Evolutionary conservation across 2,797 vertebrate species (phyloP), one percentile per base, ranked within the genome.

Genomic region (Numenius phaeopus): DNA sequence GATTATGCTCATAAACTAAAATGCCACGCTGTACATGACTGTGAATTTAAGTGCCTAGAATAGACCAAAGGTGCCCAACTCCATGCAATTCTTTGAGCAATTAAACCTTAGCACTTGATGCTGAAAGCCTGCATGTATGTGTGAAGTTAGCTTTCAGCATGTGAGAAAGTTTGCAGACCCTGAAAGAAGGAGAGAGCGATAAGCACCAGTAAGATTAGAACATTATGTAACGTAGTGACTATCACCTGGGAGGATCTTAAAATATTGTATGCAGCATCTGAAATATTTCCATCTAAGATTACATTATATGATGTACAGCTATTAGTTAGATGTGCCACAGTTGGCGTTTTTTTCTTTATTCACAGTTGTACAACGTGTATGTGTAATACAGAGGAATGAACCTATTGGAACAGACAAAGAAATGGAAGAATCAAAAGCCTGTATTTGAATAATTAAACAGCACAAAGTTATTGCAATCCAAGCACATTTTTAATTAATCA

Each of bases 401-500:
- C n/a, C 17, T 78, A 47, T 82, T 64, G 66, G 54, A 78, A 84
- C 30, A 87, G 95, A 90, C 21, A 93, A 93, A 94, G 58, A 94
- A 94, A 80, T 64, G 22, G 71, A 96, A 96, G 87, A 92, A 92
- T 93, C 76, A 78, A 81, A 96, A 83, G 19, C 44, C 54, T 57
- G 5, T 57, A 54, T 76, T 65, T 78, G 34, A 96, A 97, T 96
- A 97, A 97, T 96, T 94, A 92, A 94, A 82, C 39, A 95, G 64
- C 29, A 91, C 32, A 46, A 83, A 92, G 61, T 92, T 97, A 88
- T 96, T 98, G 88, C 67, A 98, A 96, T 85, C 49, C 61, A 96
- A 89, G 77, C 70, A 93, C 96, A 96, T 95, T 97, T 95, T 97
- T 98, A 98, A 98, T 97, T 97, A 98, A 98, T 97, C 82, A 85